Evolutionary conservation across 2,797 vertebrate genomes (phyloP), one percentile per base, ranked within the genome.

Genomic region (Notoglanidium macrostoma): DNA sequence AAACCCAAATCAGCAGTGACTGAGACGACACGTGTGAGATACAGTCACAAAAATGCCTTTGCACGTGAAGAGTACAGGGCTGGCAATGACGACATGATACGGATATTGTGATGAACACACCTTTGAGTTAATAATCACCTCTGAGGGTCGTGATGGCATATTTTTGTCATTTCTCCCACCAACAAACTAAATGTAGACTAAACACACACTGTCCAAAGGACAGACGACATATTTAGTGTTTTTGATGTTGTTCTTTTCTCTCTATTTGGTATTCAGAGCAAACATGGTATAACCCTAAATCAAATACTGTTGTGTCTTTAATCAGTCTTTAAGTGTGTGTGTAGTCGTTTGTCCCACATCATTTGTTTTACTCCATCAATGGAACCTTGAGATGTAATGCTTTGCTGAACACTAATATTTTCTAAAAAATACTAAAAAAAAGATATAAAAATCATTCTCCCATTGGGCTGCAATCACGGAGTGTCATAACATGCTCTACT

Each of bases 301-400:
- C 0, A 32, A 67, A 32, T 14, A 11, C n/a, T n/a, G 63, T 23
- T 12, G 61, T n/a, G 9, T 59, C n/a, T n/a, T n/a, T n/a, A n/a
- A 59, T n/a, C n/a, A 65, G 63, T n/a, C 57, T 59, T 59, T 59
- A 21, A 21, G 57, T 59, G 54, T 55, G 54, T 19, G 15, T 19
- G 54, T 19, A 55, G 9, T 65, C 10, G 2, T n/a, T 29, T 65
- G 29, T 40, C 68, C 8, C 17, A 70, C 29, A 70, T 23, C 35
- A 44, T 40, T 19, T 5, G 2, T 21, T 40, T 40, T 70, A 70
- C 40, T 40, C 15, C 6, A 40, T 2, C 2, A 9, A 21, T 72
- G 68, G 10, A 72, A 1, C 35, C 82, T 82, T 70, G 70, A 87
- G 84, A 85, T 82, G 70, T 86, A 77, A 84, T 8, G 46, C 46